Evolutionary conservation across 2,888 invertebrate species (phyloP).

Genomic region (Watsonalla cultraria): DNA sequence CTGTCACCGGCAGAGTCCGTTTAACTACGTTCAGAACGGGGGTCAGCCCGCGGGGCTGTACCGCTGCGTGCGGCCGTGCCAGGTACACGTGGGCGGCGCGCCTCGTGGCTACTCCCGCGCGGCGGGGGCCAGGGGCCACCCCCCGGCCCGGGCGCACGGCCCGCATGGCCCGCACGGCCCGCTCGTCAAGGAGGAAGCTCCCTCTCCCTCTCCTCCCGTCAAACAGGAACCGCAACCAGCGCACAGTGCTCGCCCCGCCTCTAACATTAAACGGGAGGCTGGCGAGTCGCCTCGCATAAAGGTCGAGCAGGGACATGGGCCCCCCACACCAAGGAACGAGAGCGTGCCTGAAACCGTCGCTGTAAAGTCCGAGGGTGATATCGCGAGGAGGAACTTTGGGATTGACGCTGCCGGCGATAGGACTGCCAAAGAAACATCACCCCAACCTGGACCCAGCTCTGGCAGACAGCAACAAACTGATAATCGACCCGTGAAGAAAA

Average conservation of each 20-base stretch:
- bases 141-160: background rate
- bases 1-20: constrained; percentile 29
- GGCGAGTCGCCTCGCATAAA: constrained; percentile 15
- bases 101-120: background rate
- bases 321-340: constrained; percentile 9
- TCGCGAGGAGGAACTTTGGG: constrained; percentile 28
- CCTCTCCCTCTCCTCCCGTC: background rate
- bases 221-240: constrained; percentile 17
- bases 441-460: constrained; percentile 65
- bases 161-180: background rate
- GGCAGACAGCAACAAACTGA: constrained; percentile 27
- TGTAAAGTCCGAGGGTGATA: constrained; percentile 44
- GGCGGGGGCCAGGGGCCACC: too few species aligned
- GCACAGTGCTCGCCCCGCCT: constrained; percentile 10
- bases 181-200: constrained; percentile 40
- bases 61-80: constrained; percentile 7
- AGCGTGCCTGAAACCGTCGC: constrained; percentile 29
- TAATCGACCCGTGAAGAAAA: constrained; percentile 16
- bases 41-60: constrained; percentile 35
- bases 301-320: background rate
- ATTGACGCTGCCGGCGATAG: constrained; percentile 44
- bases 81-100: background rate
- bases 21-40: constrained; percentile 32
- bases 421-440: constrained; percentile 36
- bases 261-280: constrained; percentile 39